Evolutionary conservation across 2,888 invertebrate genomes (phyloP).

Genomic region (Pristionchus arcanus): DNA sequence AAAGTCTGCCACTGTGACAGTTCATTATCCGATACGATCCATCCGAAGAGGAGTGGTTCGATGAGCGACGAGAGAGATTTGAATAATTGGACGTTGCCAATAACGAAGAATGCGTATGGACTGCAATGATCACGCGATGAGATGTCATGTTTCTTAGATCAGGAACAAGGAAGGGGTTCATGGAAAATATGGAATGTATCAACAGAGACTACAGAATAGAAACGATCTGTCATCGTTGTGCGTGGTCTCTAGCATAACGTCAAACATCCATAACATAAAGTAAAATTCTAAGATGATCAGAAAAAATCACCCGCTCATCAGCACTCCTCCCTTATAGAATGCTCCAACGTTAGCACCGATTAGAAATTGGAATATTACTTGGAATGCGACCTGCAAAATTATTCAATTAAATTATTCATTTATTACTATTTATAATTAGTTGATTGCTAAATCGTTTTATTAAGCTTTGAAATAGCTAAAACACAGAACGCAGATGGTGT

Average conservation of each 20-base stretch:
- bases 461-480: too few species aligned
- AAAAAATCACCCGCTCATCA: conserved; percentile 63
- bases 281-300: background rate
- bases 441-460: too few species aligned
- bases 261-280: too few species aligned
- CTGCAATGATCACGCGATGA: conserved; percentile 55
- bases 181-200: background rate
- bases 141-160: background rate
- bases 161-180: background rate
- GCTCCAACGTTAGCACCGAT: conserved; percentile 66
- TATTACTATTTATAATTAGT: too few species aligned
- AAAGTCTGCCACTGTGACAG: conserved; percentile 32
- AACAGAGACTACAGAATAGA: background rate
- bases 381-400: conserved; percentile 23
- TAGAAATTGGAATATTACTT: conserved; percentile 63
- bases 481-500: too few species aligned
- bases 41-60: conserved; percentile 61
- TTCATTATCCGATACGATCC: conserved; percentile 30
- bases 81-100: conserved; percentile 66
- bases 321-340: conserved; percentile 64
- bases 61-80: conserved; percentile 64
- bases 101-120: conserved; percentile 64
- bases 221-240: background rate
- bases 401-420: background rate
- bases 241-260: background rate